Base-by-base conservation (phyloP, 2,113 vertebrate species). In the Eretmochelys imbricata region DNA sequence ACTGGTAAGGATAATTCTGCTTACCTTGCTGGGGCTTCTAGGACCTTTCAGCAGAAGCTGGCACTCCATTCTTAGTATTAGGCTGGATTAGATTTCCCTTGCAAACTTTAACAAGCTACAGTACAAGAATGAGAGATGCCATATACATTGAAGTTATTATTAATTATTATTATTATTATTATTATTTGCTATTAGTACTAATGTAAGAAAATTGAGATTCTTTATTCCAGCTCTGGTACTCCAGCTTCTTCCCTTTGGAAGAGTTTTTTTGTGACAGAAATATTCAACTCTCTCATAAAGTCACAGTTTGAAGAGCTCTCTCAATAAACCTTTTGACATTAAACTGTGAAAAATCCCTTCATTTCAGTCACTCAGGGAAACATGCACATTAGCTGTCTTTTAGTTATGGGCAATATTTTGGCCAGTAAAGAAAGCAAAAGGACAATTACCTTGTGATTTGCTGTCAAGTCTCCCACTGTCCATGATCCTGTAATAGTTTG, bases 11-110 rank as follows among this genome's bases (percentile, higher is more conserved):
- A 4, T 19, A 1, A 62, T n/a, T 85, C 53, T 5, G 62, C 97
- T 97, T 93, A 97, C 97, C 97, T 96, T 94, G 84, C 90, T n/a
- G 69, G 0, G 81, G 0, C n/a, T 17, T 35, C 62, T 10, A n/a
- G 81, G 46, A 35, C 57, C 76, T 78, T 91, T 88, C 88, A 96
- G 91, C 93, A 97, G 93, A 13, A 91, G 93, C 93, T 82, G 94
- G 46, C 51, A 42, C 91, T 98, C 97, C 97, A 95, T 97, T 75
- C 88, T 79, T 35, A 90, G 57, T 49, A 20, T 49, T 1, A 29
- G 82, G 42, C 85, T 25, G 31, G 85, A n/a, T 38, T 46, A 69
- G 14, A 53, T 51, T 81, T 94, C 91, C 93, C 93, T 92, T 50
- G 92, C 69, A 86, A 93, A 93, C 87, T 24, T 94, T 96, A 89